Evolutionary conservation across 2,888 invertebrate genomes (phyloP), one percentile per base, ranked within the genome.

Genomic region (Athetis lepigone): DNA sequence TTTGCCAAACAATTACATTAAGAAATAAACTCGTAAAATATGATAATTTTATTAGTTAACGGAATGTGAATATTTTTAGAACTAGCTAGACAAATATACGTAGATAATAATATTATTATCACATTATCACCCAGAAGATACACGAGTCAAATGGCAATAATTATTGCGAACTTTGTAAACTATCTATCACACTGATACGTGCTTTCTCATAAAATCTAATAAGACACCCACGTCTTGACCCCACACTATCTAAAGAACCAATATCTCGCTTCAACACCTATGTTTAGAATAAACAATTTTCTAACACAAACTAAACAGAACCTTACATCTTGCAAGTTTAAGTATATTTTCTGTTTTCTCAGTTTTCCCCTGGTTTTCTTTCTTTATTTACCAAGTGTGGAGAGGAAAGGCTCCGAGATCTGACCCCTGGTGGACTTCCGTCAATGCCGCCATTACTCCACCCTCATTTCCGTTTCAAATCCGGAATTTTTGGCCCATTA

Each of bases 391-490:
- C 82, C 65, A 77, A 82, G 85, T 85, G 82, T 80, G 80, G 83
- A 77, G 70, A 81, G 83, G 81, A 82, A 85, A 83, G 80, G 72
- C 72, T 75, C 82, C 70, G 72, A 84, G 82, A 84, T 84, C 64
- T 70, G 87, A 85, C 85, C 87, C 84, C 76, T 79, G 84, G 82
- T 82, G 80, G 76, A 83, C 82, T 87, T 88, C 90, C 90, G 88
- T 72, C 77, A 82, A 83, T 79, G 84, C 80, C 84, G 85, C 88
- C 87, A 87, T 90, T 88, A 90, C 83, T 72, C 73, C 79, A 74
- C 82, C 88, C 87, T 88, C 85, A 87, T 90, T 90, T 91, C 91
- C 90, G 78, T 58, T 75, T 68, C 64, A 77, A 80, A 83, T 85
- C 82, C 83, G 82, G 77, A 75, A 65, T 78, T 80, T 82, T 81